Base-by-base conservation (phyloP, 2,113 vertebrate species). In the Lagopus muta region DNA sequence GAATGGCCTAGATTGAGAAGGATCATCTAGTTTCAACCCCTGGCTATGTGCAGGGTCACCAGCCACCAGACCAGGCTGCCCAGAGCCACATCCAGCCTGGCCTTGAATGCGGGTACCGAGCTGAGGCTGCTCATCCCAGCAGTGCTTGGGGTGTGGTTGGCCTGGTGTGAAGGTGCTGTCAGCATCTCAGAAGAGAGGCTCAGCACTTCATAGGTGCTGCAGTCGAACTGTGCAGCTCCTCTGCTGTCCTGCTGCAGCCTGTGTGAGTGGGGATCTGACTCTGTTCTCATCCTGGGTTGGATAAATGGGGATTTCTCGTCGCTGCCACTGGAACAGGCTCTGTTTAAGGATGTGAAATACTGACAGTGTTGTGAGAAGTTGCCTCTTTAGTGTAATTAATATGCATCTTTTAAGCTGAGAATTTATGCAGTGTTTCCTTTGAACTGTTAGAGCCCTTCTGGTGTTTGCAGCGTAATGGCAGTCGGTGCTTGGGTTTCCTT, bases 381-480 rank as follows among this genome's bases (percentile, higher is more conserved):
- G 69, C 40, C 69, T 69, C 21, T 65, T 90, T 15, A 65, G 22
- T 18, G 10, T 88, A 43, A 80, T 75, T 89, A 71, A 28, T 47
- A 14, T 2, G 6, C 13, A 25, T 78, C n/a, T 88, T 86, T 48
- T 61, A 57, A 86, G 62, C 15, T 75, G 47, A 93, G 78, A 12
- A 8, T 72, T 34, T 61, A 42, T 62, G 6, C 36, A 8, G 20
- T 72, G 30, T 77, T 90, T 92, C 86, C 65, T 83, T 82, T 52
- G 60, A 81, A 47, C 21, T 80, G 1, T 54, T 69, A 48, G 21
- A 90, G 58, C 43, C 54, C 58, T 90, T 25, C 73, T 84, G 62
- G 16, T 91, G 83, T 65, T 91, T 19, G 12, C 40, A 88, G 61
- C 52, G 52, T 69, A 72, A 78, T 75, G 52, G 86, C 76, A 95